Evolutionary conservation across 2,888 invertebrate genomes (phyloP).

Genomic region (Escarpia spicata): DNA sequence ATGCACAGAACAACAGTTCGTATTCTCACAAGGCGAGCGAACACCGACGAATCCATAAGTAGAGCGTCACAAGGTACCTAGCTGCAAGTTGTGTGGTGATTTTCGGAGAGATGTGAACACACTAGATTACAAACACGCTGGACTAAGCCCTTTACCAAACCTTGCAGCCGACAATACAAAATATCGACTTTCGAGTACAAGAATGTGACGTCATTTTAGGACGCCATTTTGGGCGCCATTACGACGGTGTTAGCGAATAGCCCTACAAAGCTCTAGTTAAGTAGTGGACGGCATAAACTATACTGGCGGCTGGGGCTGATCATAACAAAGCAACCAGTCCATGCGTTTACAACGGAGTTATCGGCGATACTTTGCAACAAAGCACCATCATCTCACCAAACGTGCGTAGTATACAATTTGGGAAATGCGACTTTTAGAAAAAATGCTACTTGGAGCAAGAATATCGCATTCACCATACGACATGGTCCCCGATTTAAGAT

Average conservation of each 20-base stretch:
- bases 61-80: too few relatives aligned
- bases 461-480: not conserved
- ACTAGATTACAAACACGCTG: not conserved
- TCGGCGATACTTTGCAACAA: not conserved
- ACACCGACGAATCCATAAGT: not conserved
- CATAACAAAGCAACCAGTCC: not conserved
- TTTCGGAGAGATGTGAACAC: not conserved
- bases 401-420: not conserved
- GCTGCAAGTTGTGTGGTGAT: not conserved
- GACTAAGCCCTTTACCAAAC: not conserved
- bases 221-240: not conserved
- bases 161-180: not conserved
- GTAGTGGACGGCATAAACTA: not conserved
- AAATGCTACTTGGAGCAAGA: not conserved
- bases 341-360: not conserved
- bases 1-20: constrained; percentile 16
- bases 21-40: not conserved
- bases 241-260: not conserved
- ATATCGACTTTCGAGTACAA: not conserved
- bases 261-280: not conserved
- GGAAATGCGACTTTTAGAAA: not conserved
- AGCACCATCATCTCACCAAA: not conserved
- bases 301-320: not conserved
- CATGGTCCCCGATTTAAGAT: not conserved
- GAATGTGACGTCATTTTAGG: not conserved